A percentile compares a stretch with the other conserved stretches of the same genome.
Evolutionary conservation across 2,888 invertebrate species (phyloP).

Genomic region (Melanotus villosus): DNA sequence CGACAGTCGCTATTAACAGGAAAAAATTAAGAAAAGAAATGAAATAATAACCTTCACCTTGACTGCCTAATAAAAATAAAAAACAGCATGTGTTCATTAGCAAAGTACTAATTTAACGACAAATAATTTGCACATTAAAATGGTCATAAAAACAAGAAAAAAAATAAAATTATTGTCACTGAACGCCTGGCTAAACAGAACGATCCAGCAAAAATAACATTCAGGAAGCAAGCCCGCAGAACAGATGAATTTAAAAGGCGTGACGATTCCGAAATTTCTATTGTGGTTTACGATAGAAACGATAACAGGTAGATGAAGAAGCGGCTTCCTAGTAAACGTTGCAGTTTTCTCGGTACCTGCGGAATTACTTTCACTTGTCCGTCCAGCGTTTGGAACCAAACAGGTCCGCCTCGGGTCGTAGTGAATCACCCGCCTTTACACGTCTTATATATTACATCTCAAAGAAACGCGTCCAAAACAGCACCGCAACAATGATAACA

Average conservation of each 20-base stretch:
- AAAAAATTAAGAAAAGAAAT: no score
- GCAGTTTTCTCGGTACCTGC: conserved; percentile 20
- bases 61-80: no score
- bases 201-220: background rate
- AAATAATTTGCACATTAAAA: no score
- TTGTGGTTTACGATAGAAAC: background rate
- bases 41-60: no score
- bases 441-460: background rate
- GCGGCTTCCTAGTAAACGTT: conserved; percentile 14
- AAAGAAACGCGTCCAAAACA: background rate
- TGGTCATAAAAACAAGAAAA: no score
- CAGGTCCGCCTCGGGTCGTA: background rate
- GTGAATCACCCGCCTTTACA: conserved; percentile 17
- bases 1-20: no score
- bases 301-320: background rate
- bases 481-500: conserved; percentile 5
- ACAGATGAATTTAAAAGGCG: conserved; percentile 1
- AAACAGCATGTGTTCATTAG: no score
- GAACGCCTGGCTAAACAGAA: no score
- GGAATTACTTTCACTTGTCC: conserved; percentile 24
- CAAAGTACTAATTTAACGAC: no score
- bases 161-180: no score
- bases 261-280: background rate
- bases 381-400: background rate
- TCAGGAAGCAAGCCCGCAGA: background rate